Percentiles rank a stretch among this genome's conserved stretches.
These are phyloP conservation scores for Rhorus exstirpatorius DNA, from an alignment of 2,888 invertebrate genomes.

Conservation along the genomic window DNA sequence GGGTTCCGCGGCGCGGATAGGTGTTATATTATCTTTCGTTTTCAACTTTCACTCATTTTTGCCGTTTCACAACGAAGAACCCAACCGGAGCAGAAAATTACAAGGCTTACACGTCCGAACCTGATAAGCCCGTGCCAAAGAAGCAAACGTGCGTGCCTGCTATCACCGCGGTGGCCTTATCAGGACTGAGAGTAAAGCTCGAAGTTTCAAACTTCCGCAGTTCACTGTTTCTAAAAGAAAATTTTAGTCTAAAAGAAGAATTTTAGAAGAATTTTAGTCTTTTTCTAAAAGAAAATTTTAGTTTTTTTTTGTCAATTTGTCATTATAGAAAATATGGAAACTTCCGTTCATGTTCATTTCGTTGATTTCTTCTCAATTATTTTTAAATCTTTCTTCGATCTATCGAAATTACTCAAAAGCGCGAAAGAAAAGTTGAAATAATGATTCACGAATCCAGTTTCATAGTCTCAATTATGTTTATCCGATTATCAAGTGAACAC, in stretches of 20 bases:
- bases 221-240: neutral
- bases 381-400: neutral
- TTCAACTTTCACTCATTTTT: neutral
- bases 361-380: neutral
- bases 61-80: neutral
- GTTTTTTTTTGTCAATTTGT: too few relatives aligned
- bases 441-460: too few relatives aligned
- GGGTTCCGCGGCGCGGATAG: too few relatives aligned
- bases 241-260: too few relatives aligned
- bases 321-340: too few relatives aligned
- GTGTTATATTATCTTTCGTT: neutral
- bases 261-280: too few relatives aligned
- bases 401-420: neutral
- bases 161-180: neutral
- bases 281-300: too few relatives aligned
- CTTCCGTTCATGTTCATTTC: neutral
- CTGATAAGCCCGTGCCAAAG: neutral
- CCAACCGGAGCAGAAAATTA: constrained; percentile 3
- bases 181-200: neutral
- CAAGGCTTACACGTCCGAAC: neutral
- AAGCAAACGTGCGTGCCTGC: neutral
- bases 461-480: too few relatives aligned
- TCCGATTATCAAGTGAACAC: too few relatives aligned
- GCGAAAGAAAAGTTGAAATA: too few relatives aligned
- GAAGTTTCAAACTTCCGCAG: neutral